A percentile compares a stretch with the other conserved stretches of the same genome.
Conservation (phyloP, 1,140 invertebrate species). For the Goniozus legneri region DNA sequence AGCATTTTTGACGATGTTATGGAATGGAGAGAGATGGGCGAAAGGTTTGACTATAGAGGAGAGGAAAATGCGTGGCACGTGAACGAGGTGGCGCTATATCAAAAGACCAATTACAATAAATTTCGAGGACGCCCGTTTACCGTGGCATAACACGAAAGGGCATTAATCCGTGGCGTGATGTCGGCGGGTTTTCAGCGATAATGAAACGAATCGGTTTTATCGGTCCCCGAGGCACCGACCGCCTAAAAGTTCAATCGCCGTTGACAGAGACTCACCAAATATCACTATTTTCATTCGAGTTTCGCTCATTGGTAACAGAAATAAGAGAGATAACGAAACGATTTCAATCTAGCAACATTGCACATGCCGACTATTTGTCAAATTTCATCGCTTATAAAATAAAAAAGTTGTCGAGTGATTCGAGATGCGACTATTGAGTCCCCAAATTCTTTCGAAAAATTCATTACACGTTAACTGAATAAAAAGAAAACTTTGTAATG, state of each 20-base stretch:
- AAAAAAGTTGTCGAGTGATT: too few species aligned
- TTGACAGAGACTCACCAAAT: conserved; percentile 25
- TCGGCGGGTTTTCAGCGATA: conserved; percentile 28
- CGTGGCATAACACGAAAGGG: conserved; percentile 30
- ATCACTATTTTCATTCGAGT: too few species aligned
- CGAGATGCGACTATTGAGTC: too few species aligned
- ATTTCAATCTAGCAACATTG: too few species aligned
- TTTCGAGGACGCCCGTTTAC: conserved; percentile 31
- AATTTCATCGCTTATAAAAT: too few species aligned
- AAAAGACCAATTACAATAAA: conserved; percentile 42
- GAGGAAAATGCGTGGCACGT: conserved; percentile 18
- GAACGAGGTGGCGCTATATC: conserved; percentile 28
- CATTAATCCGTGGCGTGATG: conserved; percentile 31
- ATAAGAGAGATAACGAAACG: too few species aligned
- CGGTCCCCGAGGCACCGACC: conserved; percentile 22
- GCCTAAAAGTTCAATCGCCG: conserved; percentile 35
- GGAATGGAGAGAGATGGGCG: not conserved
- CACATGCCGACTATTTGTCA: too few species aligned
- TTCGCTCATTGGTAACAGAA: too few species aligned
- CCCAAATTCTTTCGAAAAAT: too few species aligned
- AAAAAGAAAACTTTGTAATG: too few species aligned
- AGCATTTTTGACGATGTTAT: too few species aligned
- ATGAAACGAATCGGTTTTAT: conserved; percentile 34
- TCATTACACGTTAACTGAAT: too few species aligned
- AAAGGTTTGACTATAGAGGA: not conserved